phyloP scores from a whole-genome alignment of 2,113 vertebrate genomes.

The Mus pahari region DNA sequence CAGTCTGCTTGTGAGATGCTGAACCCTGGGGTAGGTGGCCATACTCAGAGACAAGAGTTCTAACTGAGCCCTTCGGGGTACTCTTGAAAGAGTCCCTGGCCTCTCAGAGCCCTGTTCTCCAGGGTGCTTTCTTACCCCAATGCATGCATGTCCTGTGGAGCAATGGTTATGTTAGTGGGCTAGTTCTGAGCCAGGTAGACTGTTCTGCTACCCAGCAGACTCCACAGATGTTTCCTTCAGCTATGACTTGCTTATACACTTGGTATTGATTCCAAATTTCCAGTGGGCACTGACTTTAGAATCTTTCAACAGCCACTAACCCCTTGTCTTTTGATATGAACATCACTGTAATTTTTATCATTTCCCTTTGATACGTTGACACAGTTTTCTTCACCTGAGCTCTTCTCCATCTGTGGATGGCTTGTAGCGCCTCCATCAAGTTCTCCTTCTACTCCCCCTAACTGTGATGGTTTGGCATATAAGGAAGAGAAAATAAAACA shows the following conservation, averaged over 20 bases:
- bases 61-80: rapidly evolving
- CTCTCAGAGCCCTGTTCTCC: neutral
- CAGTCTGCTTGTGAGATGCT: rapidly evolving
- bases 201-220: neutral
- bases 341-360: neutral
- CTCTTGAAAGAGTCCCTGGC: rapidly evolving
- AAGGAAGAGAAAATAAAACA: neutral
- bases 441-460: neutral
- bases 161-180: neutral
- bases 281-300: slow-evolving; percentile 52
- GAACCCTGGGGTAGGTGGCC: neutral
- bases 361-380: neutral
- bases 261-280: slow-evolving; percentile 60
- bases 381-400: slow-evolving; percentile 27
- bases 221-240: neutral
- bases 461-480: neutral
- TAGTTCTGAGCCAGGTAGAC: neutral
- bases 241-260: neutral
- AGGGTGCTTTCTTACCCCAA: neutral
- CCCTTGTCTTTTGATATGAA: slow-evolving; percentile 25
- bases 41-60: neutral
- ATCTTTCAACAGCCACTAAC: neutral
- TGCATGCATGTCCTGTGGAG: neutral
- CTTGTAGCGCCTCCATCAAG: neutral
- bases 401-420: neutral